Base-by-base conservation (phyloP, 1,140 invertebrate genomes). In the Drosophila navojoa region DNA sequence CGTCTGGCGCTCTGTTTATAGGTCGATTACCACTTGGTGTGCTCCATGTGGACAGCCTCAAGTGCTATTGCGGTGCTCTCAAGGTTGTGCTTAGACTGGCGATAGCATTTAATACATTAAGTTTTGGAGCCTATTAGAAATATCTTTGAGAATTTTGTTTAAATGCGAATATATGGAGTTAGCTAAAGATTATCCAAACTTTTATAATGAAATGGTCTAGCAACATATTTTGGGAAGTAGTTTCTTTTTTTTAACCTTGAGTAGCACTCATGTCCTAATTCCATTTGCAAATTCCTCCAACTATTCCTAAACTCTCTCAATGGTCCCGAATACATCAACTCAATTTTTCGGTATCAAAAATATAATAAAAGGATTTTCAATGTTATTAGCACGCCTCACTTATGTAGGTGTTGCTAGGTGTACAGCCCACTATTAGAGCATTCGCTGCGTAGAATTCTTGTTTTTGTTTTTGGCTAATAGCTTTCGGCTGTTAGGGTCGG, bases 11-110 rank as follows among this genome's bases (percentile, higher is more conserved):
- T 40, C 16, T 47, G 47, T 57, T 40, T 63, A 29, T 68, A 22
- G 63, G 63, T 55, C 63, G 55, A 57, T 66, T 59, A 52, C 29
- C 44, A 53, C 35, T 38, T 54, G 40, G 19, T 9, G 29, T 40
- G 42, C 42, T 27, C 29, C 45, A 49, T 63, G 42, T 47, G 49
- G 54, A 67, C 38, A 66, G 19, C n/a, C n/a, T 66, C n/a, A 66
- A 72, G 63, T 67, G 63, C 58, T 19, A 5, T 54, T 53, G 61
- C 57, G 62, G 62, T 32, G 16, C 16, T 52, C 19, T 59, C 62
- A 71, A 68, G 63, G 70, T 49, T 66, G 38, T 0, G 29, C 9
- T 27, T 15, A 16, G 42, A 7, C 29, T 16, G 15, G n/a, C 2
- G 50, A 3, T 16, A 32, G 2, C 15, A 9, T 52, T 32, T n/a